Evolutionary conservation across 1,140 invertebrate species (phyloP), one percentile per base, ranked within the genome.

Genomic region (Nixonia krombeini): DNA sequence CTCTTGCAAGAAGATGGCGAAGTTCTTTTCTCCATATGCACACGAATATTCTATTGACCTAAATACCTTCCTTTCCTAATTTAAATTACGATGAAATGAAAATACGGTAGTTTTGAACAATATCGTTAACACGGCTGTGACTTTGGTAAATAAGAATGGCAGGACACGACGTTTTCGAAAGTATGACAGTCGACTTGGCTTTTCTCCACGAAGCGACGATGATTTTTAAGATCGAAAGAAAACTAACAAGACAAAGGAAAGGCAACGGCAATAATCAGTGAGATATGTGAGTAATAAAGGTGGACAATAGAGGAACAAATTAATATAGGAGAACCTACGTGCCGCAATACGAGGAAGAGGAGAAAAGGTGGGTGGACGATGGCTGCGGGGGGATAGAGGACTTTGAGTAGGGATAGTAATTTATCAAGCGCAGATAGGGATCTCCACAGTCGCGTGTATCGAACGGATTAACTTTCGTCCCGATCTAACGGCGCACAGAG

Each of bases 361-460:
- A 29, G 41, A 29, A 35, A 46, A 41, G 46, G 42, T 50, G 40
- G 21, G 70, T 62, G 63, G 51, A 67, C 44, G 47, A 50, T 55
- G 42, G 55, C 52, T 67, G 29, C 40, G 44, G 18, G 63, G 53
- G 23, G 50, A 72, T 46, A 50, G 38, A 68, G 68, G 47, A 58
- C 56, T 74, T 67, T 69, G 72, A 75, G 74, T 73, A 75, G 80
- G 77, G 76, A 83, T 80, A 76, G 80, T 76, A 81, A 83, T 83
- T 84, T 83, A 84, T 83, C 81, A 84, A 80, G 29, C 52, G 66
- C 26, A 82, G 83, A 85, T 85, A 82, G 75, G 72, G 75, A 85
- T 84, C 82, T 83, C 44, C 51, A 65, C 70, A 75, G 76, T 84
- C 82, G 80, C 82, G 83, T 80, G 81, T 78, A 57, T 72, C 67